Percentiles rank a stretch among this genome's conserved stretches.
Conservation (phyloP, 2,113 vertebrate species). For the Tamias sibiricus region DNA sequence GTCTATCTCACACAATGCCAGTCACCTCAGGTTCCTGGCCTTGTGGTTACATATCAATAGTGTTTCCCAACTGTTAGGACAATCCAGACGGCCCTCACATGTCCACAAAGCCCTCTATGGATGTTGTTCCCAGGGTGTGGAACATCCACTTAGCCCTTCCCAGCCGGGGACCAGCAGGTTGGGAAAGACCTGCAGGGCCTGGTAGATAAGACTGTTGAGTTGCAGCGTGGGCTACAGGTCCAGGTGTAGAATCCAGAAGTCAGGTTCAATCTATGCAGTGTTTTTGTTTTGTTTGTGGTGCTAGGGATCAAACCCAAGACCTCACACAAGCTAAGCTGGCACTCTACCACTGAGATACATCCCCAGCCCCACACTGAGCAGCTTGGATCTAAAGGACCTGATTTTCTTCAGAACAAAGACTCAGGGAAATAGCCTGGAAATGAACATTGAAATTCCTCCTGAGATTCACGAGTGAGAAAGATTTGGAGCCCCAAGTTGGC, state of each 20-base stretch:
- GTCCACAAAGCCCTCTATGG: background rate
- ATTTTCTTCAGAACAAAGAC: background rate
- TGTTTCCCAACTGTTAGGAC: background rate
- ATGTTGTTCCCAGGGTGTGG: background rate
- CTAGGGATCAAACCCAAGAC: background rate
- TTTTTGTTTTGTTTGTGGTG: background rate
- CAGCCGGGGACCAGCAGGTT: background rate
- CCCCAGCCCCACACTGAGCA: background rate
- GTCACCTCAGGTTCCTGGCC: background rate
- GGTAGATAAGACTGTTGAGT: fast-evolving
- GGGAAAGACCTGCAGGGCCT: background rate
- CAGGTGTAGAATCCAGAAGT: background rate
- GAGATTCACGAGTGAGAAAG: background rate
- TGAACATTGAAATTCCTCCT: background rate
- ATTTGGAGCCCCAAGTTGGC: background rate
- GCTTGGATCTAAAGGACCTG: background rate
- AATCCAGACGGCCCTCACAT: background rate
- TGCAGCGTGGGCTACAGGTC: background rate
- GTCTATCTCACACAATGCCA: background rate
- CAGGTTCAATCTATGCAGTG: background rate
- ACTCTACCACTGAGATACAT: background rate
- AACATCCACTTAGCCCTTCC: background rate
- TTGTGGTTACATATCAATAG: background rate
- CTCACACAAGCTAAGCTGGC: background rate
- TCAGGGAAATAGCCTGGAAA: background rate